A percentile compares a stretch with the other conserved stretches of the same genome.
These are phyloP conservation scores for Eptesicus fuscus DNA, from an alignment of 2,113 vertebrate genomes.

Conservation along the genomic window DNA sequence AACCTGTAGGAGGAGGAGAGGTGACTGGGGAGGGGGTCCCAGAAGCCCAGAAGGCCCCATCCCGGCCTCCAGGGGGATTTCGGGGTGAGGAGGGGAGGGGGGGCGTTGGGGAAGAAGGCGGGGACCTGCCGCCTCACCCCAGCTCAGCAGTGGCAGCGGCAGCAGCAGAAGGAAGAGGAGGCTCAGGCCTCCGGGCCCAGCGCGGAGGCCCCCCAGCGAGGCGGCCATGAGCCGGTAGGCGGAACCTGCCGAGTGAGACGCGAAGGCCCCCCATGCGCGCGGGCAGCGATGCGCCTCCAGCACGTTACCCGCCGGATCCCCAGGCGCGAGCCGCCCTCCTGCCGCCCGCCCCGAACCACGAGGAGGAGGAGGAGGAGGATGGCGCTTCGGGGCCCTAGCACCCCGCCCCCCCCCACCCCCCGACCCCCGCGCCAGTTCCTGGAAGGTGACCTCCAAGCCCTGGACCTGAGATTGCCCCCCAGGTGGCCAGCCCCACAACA, in stretches of 20 bases:
- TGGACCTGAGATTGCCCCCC: background rate
- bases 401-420: rapidly evolving
- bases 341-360: too few relatives aligned
- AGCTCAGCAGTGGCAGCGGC: background rate
- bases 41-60: background rate
- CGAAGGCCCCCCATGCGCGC: too few relatives aligned
- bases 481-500: background rate
- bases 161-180: background rate
- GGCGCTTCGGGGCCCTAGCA: rapidly evolving
- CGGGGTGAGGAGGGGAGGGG: rapidly evolving
- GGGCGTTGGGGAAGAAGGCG: rapidly evolving
- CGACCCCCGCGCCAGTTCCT: rapidly evolving
- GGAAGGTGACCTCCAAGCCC: background rate
- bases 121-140: background rate
- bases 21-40: too few relatives aligned
- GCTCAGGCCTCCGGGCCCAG: background rate
- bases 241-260: background rate
- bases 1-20: background rate
- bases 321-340: background rate
- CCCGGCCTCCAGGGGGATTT: rapidly evolving
- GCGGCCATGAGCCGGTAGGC: background rate
- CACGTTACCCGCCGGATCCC: background rate
- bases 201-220: rapidly evolving
- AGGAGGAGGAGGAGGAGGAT: too few relatives aligned
- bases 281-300: background rate